A percentile compares a stretch with the other conserved stretches of the same genome.
phyloP scores from a whole-genome alignment of 2,113 vertebrate species.

The Sitta europaea region DNA sequence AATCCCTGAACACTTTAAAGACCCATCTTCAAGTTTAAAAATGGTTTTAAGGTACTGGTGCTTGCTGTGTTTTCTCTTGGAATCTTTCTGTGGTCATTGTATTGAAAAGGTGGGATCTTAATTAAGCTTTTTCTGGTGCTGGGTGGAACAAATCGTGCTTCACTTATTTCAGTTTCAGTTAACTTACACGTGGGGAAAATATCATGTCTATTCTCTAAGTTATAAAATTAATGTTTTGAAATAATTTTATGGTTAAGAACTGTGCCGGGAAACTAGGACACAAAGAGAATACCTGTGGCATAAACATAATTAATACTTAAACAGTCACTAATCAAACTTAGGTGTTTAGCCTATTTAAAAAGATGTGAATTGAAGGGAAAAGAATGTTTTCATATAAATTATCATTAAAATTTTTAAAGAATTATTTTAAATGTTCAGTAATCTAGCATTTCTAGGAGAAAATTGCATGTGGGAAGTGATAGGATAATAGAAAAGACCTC shows the following conservation, averaged over 20 bases:
- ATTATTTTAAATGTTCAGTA: background rate
- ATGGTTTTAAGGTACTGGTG: background rate
- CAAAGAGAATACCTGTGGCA: background rate
- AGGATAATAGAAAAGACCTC: background rate
- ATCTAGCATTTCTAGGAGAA: background rate
- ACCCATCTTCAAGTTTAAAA: rapidly evolving
- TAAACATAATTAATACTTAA: background rate
- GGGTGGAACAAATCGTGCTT: background rate
- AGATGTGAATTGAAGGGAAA: background rate
- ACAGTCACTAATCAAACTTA: background rate
- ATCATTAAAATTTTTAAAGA: background rate
- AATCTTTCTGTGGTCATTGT: background rate
- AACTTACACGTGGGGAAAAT: background rate
- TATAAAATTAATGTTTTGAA: background rate
- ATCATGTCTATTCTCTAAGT: background rate
- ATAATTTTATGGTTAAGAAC: background rate
- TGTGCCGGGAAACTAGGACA: background rate
- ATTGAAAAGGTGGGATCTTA: background rate
- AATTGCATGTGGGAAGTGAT: background rate
- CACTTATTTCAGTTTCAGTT: background rate
- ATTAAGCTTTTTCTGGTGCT: background rate
- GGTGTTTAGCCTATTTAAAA: background rate
- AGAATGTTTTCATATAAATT: background rate
- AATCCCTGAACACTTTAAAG: background rate
- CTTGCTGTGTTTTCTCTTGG: background rate